Evolutionary conservation across 2,797 vertebrate genomes (phyloP), one percentile per base, ranked within the genome.

Genomic region (Rhinogobio ventralis): DNA sequence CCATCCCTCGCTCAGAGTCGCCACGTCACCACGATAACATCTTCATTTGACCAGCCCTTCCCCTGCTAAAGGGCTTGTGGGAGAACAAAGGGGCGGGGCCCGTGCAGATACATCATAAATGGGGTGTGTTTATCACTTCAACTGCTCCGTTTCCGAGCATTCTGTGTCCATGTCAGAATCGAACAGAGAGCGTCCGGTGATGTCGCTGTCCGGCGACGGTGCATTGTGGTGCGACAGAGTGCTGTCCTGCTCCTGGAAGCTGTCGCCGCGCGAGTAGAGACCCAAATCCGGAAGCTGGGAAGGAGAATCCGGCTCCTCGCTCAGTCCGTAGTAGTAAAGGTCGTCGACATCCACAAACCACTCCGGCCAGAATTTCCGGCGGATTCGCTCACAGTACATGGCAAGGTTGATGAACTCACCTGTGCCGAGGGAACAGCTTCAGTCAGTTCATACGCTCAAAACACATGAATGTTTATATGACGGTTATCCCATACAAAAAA

Each of bases 151-250:
- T 90, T 99, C 98, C 62, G 95, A 98, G 86, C 96, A 96, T 86
- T 99, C 98, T 14, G 97, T 97, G 93, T 99, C 98, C 96, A 99
- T 97, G 72, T 99, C 98, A 0, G 98, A 99, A 93, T 99, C 98
- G 81, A 97, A 98, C 85, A 99, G 95, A 0, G 98, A 99, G 89
- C 96, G 96, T 89, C 97, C 98, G 0, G 98, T 99, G 66, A 96
- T 97, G 94, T 99, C 98, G 0, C 98, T 99, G 90, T 96, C 96
- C 0, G 97, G 97, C 0, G 98, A 98, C 81, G 94, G 95, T 84
- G 96, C 95, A 69, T 55, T 60, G 10, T 90, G 86, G 91, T 95
- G 94, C 28, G 96, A 96, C 90, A 95, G 96, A 28, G 94, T 92
- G n/a, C 92, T 92, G 68, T 95, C 94, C 72, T 96, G 94, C 0